Evolutionary conservation across 2,888 invertebrate species (phyloP).

Genomic region (Dryocosmus kuriphilus): DNA sequence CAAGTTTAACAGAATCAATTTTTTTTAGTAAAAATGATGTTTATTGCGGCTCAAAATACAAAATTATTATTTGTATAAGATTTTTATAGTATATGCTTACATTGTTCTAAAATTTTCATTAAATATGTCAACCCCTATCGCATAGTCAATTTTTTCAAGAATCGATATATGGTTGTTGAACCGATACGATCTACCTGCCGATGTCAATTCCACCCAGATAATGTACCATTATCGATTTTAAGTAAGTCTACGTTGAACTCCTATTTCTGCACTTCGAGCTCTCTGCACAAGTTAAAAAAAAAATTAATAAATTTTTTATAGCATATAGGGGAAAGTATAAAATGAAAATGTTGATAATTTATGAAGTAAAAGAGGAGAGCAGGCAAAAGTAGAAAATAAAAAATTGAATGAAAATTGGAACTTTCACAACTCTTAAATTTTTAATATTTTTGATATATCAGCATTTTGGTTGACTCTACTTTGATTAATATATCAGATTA

Average conservation of each 20-base stretch:
- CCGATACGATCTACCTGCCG: slow-evolving; percentile 3
- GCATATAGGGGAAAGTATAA: neutral
- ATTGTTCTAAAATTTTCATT: neutral
- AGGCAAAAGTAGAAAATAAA: neutral
- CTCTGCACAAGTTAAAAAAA: neutral
- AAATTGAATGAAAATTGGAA: neutral
- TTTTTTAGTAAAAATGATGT: neutral
- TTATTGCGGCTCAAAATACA: neutral
- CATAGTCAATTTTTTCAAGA: neutral
- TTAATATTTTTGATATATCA: neutral
- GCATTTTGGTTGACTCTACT: too few species aligned
- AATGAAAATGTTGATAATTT: neutral
- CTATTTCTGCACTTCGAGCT: neutral
- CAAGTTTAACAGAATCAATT: neutral
- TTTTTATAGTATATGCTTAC: neutral
- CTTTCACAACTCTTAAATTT: neutral
- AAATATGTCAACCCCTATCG: neutral
- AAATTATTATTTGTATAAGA: neutral
- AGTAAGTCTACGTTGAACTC: neutral
- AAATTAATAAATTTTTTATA: neutral
- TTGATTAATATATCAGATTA: too few species aligned
- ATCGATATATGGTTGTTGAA: too few species aligned
- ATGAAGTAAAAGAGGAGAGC: neutral
- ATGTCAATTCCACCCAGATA: slow-evolving; percentile 6
- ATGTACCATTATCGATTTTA: slow-evolving; percentile 4